Conservation (phyloP, 1,140 invertebrate genomes). For the Drosophila ogumai region DNA sequence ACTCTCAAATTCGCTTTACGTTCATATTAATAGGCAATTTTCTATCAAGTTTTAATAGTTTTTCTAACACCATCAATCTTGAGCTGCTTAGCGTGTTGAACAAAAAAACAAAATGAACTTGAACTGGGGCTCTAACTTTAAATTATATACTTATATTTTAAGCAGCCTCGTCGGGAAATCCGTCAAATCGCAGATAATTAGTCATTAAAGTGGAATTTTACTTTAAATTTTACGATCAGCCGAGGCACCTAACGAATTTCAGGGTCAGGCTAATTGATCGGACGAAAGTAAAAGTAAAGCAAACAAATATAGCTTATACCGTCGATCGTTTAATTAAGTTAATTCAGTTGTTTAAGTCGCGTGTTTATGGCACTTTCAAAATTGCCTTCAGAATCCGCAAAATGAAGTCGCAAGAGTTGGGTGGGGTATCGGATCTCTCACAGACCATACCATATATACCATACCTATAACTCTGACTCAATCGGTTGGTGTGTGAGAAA, state of each 20-base stretch:
- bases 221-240: constrained; percentile 18
- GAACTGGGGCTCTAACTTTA: constrained; percentile 1
- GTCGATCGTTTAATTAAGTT: constrained; percentile 62
- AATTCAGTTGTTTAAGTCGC: constrained; percentile 64
- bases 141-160: constrained; percentile 2
- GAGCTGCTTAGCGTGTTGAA: constrained; percentile 4
- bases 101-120: constrained; percentile 14
- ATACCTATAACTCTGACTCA: constrained; percentile 43
- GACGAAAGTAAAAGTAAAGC: constrained; percentile 73
- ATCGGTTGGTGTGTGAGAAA: constrained; percentile 63
- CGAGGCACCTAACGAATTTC: constrained; percentile 3
- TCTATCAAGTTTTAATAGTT: constrained; percentile 27
- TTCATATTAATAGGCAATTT: constrained; percentile 19
- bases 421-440: constrained; percentile 47
- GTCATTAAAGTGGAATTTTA: constrained; percentile 13
- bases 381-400: constrained; percentile 16
- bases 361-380: constrained; percentile 67
- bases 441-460: constrained; percentile 12
- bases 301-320: constrained; percentile 30
- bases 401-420: constrained; percentile 43
- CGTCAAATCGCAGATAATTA: constrained; percentile 54
- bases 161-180: constrained; percentile 22
- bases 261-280: constrained; percentile 25
- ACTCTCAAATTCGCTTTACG: not conserved
- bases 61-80: constrained; percentile 9